These are phyloP conservation scores for Aythya baeri DNA, from an alignment of 2,113 vertebrate species.

Conservation along the genomic window DNA sequence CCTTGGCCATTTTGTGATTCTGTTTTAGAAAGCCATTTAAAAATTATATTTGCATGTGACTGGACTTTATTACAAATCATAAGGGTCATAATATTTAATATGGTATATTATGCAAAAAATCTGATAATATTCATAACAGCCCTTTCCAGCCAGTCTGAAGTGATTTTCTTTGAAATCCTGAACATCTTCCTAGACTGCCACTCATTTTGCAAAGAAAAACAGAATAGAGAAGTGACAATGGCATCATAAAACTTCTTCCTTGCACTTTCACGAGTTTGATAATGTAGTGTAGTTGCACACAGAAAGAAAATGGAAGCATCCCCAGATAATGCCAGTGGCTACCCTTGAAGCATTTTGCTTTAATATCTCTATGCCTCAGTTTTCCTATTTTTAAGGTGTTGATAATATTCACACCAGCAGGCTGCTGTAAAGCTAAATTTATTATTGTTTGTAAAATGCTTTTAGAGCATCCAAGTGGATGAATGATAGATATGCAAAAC, in stretches of 20 bases:
- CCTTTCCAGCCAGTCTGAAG: not conserved
- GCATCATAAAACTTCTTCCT: constrained; percentile 13
- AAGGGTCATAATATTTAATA: not conserved
- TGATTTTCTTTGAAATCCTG: not conserved
- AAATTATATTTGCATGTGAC: not conserved
- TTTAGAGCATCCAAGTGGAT: constrained; percentile 39
- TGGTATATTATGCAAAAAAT: not conserved
- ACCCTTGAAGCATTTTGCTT: constrained; percentile 12
- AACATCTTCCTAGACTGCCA: not conserved
- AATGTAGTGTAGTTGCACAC: not conserved
- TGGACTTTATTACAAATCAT: not conserved
- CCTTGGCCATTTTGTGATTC: no score
- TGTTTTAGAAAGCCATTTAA: not conserved
- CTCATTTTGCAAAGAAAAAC: not conserved
- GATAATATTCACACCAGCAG: constrained; percentile 52
- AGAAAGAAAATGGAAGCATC: constrained; percentile 16
- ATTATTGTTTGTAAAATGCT: constrained; percentile 60
- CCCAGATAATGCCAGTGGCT: not conserved
- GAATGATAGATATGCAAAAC: constrained; percentile 59
- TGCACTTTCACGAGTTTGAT: not conserved
- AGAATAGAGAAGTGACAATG: not conserved
- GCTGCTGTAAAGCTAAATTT: constrained; percentile 52
- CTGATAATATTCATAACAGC: not conserved
- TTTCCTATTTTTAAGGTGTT: constrained; percentile 20
- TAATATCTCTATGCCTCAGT: constrained; percentile 10